Conservation (phyloP, 1,140 invertebrate species). For the Polyergus mexicanus region DNA sequence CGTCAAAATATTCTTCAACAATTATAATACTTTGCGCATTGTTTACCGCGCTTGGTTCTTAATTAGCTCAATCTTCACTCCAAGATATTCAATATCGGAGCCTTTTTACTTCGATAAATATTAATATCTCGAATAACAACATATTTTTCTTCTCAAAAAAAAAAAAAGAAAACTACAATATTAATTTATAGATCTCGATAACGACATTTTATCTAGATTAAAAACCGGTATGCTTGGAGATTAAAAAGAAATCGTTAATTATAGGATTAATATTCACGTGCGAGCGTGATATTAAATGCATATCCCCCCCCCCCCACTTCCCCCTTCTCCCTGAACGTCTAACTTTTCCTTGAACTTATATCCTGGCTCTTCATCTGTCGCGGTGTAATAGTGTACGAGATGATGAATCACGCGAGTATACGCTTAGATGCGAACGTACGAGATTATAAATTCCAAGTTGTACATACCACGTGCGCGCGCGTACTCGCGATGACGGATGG, state of each 20-base stretch:
- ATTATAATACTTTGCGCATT: too few species aligned
- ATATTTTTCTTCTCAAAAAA: background rate
- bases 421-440: conserved; percentile 47
- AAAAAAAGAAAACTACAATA: conserved; percentile 18
- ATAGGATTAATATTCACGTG: conserved; percentile 45
- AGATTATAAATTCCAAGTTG: conserved; percentile 73
- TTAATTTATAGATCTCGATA: background rate
- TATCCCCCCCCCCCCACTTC: too few species aligned
- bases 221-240: background rate
- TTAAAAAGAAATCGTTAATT: conserved; percentile 12
- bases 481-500: conserved; percentile 69
- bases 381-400: conserved; percentile 29
- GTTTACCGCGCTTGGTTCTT: too few species aligned
- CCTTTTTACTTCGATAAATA: too few species aligned
- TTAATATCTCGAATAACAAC: background rate
- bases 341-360: conserved; percentile 48
- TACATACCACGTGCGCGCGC: conserved; percentile 2
- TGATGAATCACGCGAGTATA: conserved; percentile 71
- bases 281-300: conserved; percentile 33
- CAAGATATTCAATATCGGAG: too few species aligned
- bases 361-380: conserved; percentile 65
- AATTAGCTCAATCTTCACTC: too few species aligned
- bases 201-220: background rate
- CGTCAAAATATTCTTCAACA: too few species aligned
- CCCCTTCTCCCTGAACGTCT: conserved; percentile 21